Base-by-base conservation (phyloP, 2,113 vertebrate species). In the Eptesicus fuscus region DNA sequence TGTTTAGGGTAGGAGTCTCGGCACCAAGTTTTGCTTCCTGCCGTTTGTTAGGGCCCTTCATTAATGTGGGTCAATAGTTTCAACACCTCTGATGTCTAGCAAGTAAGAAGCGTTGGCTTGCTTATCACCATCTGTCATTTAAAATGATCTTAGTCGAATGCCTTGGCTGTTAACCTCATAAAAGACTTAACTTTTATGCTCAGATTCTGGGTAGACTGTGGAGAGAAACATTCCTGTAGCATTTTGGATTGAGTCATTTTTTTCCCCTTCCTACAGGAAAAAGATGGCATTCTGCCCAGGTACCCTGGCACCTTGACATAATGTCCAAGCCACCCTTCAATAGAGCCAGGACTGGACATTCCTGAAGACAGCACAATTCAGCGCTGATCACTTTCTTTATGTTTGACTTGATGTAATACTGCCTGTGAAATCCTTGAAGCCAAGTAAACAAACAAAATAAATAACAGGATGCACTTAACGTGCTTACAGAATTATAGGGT, bases 71-170 rank as follows among this genome's bases (percentile, higher is more conserved):
- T 98, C 97, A 97, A 49, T 73, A 95, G 84, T 94, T 96, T 93
- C 80, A 94, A 90, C 95, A 95, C 94, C 79, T 95, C 90, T 92
- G 71, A 95, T 42, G 96, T 97, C 97, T 97, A 94, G 97, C 97
- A 97, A 95, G 96, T 97, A 95, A 96, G 47, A 93, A 86, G 92
- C 93, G 86, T 97, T 96, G 93, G 96, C 96, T 98, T 95, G 25
- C 96, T 96, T 98, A 97, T 97, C 96, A 94, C 96, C 97, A 97
- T 97, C 97, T 98, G 97, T 97, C 95, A 96, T 67, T 95, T 13
- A 85, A 96, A 97, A 93, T 94, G 88, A 56, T 97, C 53, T 85
- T 96, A 65, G 91, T 70, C 94, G 90, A 97, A 96, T 88, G 94
- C 20, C 1, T 17, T 59, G 93, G 82, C 90, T 95, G 77, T 95